Evolutionary conservation across 1,140 invertebrate genomes (phyloP), one percentile per base, ranked within the genome.

Genomic region (Adelges cooleyi): DNA sequence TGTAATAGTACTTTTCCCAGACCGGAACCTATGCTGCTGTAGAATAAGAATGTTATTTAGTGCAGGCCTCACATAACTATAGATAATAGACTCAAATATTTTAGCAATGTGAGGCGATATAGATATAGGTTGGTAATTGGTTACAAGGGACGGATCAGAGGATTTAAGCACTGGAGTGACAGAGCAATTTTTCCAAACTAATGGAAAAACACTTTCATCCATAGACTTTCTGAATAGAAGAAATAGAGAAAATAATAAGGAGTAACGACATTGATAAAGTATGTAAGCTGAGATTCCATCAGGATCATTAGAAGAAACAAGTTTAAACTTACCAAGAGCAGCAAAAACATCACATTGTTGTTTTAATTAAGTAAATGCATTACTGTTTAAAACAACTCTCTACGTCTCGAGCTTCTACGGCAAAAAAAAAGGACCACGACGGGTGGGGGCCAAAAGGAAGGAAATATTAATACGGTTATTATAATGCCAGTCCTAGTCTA

Each of bases 1-100:
- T 4, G 23, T n/a, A 49, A 25, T 49, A n/a, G 22, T 25, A 49
- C 20, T 49, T 6, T 15, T 49, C 8, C 13, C 20, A 6, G 22
- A 6, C 5, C 48, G 22, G 11, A n/a, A 49, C 13, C 22, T 23
- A 4, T 25, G n/a, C n/a, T n/a, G n/a, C n/a, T n/a, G n/a, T n/a
- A n/a, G n/a, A n/a, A n/a, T n/a, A n/a, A n/a, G n/a, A 49, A 49
- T 49, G 27, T 49, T 8, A 49, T 49, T 49, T 49, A 25, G n/a
- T n/a, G n/a, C n/a, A n/a, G n/a, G n/a, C 13, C 48, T 5, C 22
- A 49, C 4, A 49, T 25, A 3, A 4, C 27, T 6, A 15, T 15
- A n/a, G n/a, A n/a, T n/a, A n/a, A n/a, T n/a, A n/a, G n/a, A n/a
- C n/a, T n/a, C n/a, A n/a, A n/a, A n/a, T n/a, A n/a, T n/a, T n/a